Evolutionary conservation across 2,797 vertebrate species (phyloP), one percentile per base, ranked within the genome.

Genomic region (Tangara arthus): DNA sequence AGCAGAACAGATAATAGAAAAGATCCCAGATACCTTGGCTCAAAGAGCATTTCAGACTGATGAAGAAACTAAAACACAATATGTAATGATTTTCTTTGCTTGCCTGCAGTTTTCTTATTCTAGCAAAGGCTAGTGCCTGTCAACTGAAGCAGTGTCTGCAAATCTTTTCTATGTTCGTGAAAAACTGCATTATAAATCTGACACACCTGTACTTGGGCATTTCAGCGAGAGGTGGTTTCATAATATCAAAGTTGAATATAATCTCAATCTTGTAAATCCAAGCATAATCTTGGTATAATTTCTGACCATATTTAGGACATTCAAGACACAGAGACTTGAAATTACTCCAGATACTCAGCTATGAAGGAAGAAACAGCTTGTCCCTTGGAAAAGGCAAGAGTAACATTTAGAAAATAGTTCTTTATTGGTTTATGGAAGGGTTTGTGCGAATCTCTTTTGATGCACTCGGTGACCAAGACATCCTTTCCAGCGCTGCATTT

Each of bases 381-480:
- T 72, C 7, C 8, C 7, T 75, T 73, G 19, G 37, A 83, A 16
- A n/a, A 12, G 44, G 10, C 7, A 72, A 57, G 41, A 57, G 14
- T 57, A 69, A 55, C 2, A 30, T 66, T 73, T 32, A 41, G 52
- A 75, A 60, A 22, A 23, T 59, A 8, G 12, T 57, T 80, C 47
- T 80, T 77, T 11, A 12, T 64, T 52, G 27, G 24, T 56, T 70
- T 63, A 22, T 66, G 56, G 60, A 70, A 71, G 15, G 30, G 6
- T 4, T 27, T 49, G 23, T 60, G 34, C 5, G 4, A 84, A 49
- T 61, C 21, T 57, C 0, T 82, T 82, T 55, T 50, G 12, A 23
- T 59, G 37, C 83, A 73, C 9, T 53, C 0, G 0, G 24, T 71
- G 57, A 56, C 44, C 11, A 39, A 52, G 61, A 21, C 1, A 3